These are phyloP conservation scores for Pocillopora damicornis DNA, from an alignment of 64 coral and sea anemone species.

Conservation along the genomic window DNA sequence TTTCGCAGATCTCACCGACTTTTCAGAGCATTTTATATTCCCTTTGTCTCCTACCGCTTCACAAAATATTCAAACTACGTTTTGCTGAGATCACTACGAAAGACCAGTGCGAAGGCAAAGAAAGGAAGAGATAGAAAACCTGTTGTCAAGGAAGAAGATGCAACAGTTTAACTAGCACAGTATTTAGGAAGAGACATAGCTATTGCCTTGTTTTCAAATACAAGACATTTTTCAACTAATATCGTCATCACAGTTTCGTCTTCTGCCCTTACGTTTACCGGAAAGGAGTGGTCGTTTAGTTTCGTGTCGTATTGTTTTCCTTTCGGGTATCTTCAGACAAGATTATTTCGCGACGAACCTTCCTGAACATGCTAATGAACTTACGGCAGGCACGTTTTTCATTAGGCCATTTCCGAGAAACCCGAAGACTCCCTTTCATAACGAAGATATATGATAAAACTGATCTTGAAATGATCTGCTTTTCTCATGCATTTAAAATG, in stretches of 20 bases:
- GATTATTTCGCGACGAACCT: background rate
- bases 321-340: background rate
- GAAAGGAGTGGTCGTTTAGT: background rate
- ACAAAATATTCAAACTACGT: constrained; percentile 73
- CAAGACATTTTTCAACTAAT: background rate
- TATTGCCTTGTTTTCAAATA: background rate
- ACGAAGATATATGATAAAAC: no score
- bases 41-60: constrained; percentile 63
- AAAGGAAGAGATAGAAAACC: constrained; percentile 9
- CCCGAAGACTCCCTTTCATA: no score
- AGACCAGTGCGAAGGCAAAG: constrained; percentile 1
- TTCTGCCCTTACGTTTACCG: background rate
- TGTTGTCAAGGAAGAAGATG: no score
- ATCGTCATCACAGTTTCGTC: background rate
- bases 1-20: constrained; percentile 72
- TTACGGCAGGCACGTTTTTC: background rate
- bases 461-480: no score
- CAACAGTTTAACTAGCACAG: background rate
- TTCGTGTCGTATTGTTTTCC: background rate
- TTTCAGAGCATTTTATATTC: constrained; percentile 87
- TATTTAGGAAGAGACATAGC: background rate
- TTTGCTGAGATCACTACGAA: constrained; percentile 62
- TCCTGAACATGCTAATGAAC: background rate
- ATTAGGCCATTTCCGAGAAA: no score
- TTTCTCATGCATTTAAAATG: no score